Percentiles rank a stretch among this genome's conserved stretches.
These are phyloP conservation scores for Pelvicachromis taeniatus DNA, from an alignment of 2,113 vertebrate genomes.

Conservation along the genomic window DNA sequence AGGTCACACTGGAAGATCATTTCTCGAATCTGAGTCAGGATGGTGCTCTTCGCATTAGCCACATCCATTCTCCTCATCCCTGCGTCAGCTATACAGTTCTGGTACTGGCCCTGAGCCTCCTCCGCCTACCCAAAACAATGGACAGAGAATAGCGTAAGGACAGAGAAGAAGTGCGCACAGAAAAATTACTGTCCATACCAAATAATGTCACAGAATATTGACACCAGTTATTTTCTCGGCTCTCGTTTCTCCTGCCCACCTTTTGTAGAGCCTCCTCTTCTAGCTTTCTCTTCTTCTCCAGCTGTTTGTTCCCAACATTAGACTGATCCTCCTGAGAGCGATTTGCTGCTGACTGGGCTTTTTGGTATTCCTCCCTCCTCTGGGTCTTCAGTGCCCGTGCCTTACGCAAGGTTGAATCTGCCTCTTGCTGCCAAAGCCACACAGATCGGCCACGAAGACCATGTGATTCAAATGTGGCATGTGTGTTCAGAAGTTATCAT, in stretches of 20 bases:
- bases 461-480: background rate
- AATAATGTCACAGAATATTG: background rate
- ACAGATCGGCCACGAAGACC: background rate
- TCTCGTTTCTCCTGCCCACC: conserved; percentile 59
- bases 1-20: conserved; percentile 95
- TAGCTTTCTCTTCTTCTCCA: conserved; percentile 87
- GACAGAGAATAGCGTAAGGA: background rate
- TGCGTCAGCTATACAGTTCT: conserved; percentile 82
- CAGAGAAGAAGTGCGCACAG: background rate
- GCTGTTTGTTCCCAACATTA: conserved; percentile 75
- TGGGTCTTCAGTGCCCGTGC: conserved; percentile 80
- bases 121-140: conserved; percentile 76
- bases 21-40: conserved; percentile 86
- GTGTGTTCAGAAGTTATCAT: background rate
- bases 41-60: conserved; percentile 85
- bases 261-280: conserved; percentile 93
- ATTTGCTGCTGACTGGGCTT: conserved; percentile 80
- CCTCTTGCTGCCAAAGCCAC: conserved; percentile 79
- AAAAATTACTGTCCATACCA: background rate
- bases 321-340: conserved; percentile 88
- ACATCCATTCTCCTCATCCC: conserved; percentile 80
- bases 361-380: conserved; percentile 90
- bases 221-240: background rate
- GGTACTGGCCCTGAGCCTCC: conserved; percentile 90
- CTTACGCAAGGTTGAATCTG: conserved; percentile 83